Evolutionary conservation across 1,140 invertebrate genomes (phyloP).

Genomic region (Musca domestica): DNA sequence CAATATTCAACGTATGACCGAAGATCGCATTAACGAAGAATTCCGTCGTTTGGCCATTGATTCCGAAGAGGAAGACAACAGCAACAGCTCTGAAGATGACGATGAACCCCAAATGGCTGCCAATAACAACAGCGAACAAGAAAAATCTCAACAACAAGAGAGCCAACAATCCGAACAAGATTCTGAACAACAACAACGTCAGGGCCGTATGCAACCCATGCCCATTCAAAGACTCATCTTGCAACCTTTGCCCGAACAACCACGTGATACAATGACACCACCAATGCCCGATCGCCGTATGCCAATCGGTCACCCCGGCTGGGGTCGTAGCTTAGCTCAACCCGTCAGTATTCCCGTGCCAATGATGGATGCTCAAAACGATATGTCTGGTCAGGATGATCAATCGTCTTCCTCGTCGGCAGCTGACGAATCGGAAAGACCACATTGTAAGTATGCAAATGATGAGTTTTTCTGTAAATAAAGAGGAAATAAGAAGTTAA

Average conservation of each 20-base stretch:
- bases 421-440: constrained; percentile 56
- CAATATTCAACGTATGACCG: constrained; percentile 59
- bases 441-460: constrained; percentile 59
- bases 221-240: constrained; percentile 45
- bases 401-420: constrained; percentile 41
- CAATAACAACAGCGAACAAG: constrained; percentile 30
- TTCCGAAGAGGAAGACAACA: constrained; percentile 41
- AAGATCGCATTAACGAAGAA: constrained; percentile 55
- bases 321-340: constrained; percentile 54
- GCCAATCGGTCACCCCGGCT: constrained; percentile 56
- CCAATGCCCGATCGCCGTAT: constrained; percentile 51
- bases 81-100: constrained; percentile 46
- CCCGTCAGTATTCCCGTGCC: constrained; percentile 59
- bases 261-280: constrained; percentile 52
- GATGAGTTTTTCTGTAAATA: no score
- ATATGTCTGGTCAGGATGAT: constrained; percentile 42
- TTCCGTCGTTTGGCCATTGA: constrained; percentile 50
- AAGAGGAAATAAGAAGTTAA: no score
- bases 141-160: constrained; percentile 43
- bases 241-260: constrained; percentile 51
- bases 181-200: constrained; percentile 32
- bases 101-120: constrained; percentile 38
- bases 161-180: constrained; percentile 29
- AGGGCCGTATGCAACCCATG: constrained; percentile 41
- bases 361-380: constrained; percentile 56